Conservation (phyloP, 2,888 invertebrate genomes). For the Pogonocherus hispidulus region DNA sequence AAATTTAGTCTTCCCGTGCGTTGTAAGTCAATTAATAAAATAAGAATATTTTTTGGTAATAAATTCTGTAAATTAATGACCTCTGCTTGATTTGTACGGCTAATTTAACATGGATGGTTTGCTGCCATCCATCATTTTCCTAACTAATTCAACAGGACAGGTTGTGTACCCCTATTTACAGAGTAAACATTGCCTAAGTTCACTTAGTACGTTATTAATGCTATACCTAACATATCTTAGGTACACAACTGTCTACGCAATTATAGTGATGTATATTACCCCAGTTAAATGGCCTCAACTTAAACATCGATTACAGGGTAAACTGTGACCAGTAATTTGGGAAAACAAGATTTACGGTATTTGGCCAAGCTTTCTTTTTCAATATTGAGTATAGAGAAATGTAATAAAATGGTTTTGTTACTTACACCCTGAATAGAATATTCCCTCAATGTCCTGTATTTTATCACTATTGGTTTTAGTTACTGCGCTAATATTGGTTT, state of each 20-base stretch:
- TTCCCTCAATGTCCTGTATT: too few relatives aligned
- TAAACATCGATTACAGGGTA: neutral
- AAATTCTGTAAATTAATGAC: constrained; percentile 4
- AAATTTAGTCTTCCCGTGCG: too few relatives aligned
- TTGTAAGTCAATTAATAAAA: too few relatives aligned
- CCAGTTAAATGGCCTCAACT: neutral
- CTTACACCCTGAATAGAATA: too few relatives aligned
- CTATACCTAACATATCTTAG: constrained; percentile 8
- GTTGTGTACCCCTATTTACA: constrained; percentile 12
- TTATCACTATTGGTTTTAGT: too few relatives aligned
- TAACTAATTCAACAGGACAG: constrained; percentile 18
- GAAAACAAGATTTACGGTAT: too few relatives aligned
- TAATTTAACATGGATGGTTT: neutral
- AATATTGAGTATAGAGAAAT: too few relatives aligned
- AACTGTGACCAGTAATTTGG: too few relatives aligned
- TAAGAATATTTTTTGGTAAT: too few relatives aligned
- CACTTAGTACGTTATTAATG: constrained; percentile 20
- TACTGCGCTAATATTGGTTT: too few relatives aligned
- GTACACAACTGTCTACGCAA: neutral
- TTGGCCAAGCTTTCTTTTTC: too few relatives aligned
- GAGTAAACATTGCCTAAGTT: constrained; percentile 10
- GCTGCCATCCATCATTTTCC: constrained; percentile 19
- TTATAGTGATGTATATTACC: neutral
- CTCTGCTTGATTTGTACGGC: neutral
- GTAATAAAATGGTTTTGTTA: too few relatives aligned